A percentile compares a stretch with the other conserved stretches of the same genome.
Conservation (phyloP, 2,113 vertebrate species). For the Semnornis frantzii region DNA sequence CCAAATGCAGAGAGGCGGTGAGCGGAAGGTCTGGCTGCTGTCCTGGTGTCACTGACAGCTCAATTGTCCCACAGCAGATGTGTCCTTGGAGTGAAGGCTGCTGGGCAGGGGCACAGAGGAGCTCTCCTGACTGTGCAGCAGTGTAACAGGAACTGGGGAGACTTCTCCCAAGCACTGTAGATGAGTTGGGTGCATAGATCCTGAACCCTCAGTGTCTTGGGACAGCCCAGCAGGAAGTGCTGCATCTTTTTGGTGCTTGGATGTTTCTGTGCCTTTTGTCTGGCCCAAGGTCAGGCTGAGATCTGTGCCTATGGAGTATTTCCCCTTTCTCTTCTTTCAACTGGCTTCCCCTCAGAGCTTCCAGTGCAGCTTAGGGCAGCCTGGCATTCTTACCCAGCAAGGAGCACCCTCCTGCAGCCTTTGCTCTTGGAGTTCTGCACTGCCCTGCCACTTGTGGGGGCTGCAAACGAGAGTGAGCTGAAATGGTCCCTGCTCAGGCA, state of each 20-base stretch:
- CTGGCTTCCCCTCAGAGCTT: background rate
- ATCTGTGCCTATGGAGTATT: background rate
- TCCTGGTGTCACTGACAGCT: slow-evolving; percentile 32
- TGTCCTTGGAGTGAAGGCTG: slow-evolving; percentile 27
- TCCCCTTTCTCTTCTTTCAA: background rate
- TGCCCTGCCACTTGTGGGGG: background rate
- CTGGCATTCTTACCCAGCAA: background rate
- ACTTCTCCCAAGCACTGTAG: rapidly evolving
- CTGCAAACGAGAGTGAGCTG: background rate
- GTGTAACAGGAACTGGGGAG: background rate
- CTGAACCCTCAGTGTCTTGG: background rate
- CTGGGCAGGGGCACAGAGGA: background rate
- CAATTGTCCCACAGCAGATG: slow-evolving; percentile 34
- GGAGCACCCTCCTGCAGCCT: background rate
- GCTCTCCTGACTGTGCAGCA: background rate
- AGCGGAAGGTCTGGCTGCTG: slow-evolving; percentile 43
- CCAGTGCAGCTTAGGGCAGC: background rate
- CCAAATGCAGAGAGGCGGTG: slow-evolving; percentile 23
- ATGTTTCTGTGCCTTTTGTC: background rate
- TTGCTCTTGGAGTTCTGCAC: background rate
- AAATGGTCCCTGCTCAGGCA: background rate
- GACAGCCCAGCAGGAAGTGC: background rate
- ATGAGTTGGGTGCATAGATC: background rate
- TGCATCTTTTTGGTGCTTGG: background rate
- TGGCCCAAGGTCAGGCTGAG: background rate